Evolutionary conservation across 2,888 invertebrate genomes (phyloP), one percentile per base, ranked within the genome.

Genomic region (Gryllus longicercus): DNA sequence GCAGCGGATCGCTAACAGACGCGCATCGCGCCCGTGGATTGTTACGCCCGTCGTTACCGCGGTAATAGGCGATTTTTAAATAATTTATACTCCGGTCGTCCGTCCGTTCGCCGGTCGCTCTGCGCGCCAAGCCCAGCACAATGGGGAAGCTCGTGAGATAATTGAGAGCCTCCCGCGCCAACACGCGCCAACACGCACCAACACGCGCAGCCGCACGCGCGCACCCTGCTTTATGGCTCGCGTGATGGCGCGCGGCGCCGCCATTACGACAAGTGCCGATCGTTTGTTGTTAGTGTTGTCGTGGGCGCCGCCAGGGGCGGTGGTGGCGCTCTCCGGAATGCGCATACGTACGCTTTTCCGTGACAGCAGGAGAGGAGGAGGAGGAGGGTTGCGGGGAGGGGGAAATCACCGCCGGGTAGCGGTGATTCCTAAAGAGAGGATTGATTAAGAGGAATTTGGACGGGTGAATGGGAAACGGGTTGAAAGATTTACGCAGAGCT

Each of bases 361-460:
- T 38, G 38, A 38, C 38, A 38, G 38, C 8, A 5, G 38, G 38
- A 4, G 25, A 4, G 25, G 25, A 25, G 25, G 38, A 38, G 38
- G 38, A 38, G 38, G 8, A 38, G 38, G 38, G 38, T 1, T 0
- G 38, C 4, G 16, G 63, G 16, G 63, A 63, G 63, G n/a, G n/a
- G 1, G 16, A 8, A 16, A 63, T 63, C 63, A 63, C 63, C 63
- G 63, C 38, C 8, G 38, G 38, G 38, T 38, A 38, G 63, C 63
- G 63, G 63, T 63, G 63, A 63, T 63, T 63, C 63, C 63, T 63
- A 63, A 63, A 63, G 63, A 63, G 63, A 63, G 63, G 63, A 63
- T 63, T 63, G 63, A 63, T 63, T 63, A 63, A 63, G 63, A 63
- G 63, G 63, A 63, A 63, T 63, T 63, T 63, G 63, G 63, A 14